These are phyloP conservation scores for Polypterus bichir DNA, from an alignment of 2,113 vertebrate genomes.

Conservation along the genomic window DNA sequence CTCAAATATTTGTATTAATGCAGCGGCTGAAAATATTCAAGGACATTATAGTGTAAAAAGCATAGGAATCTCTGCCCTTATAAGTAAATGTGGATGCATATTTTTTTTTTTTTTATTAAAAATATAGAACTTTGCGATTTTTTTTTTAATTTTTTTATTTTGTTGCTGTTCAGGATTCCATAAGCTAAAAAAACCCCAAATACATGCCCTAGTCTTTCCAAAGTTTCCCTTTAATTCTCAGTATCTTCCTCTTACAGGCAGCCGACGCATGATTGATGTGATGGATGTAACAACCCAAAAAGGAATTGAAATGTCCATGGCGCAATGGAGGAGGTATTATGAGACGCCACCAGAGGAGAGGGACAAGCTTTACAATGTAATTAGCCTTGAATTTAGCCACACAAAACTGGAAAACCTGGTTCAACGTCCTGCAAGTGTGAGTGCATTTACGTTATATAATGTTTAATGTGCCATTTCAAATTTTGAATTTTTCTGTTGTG, in stretches of 20 bases:
- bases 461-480: too few relatives aligned
- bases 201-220: background rate
- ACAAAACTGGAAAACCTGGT: slow-evolving; percentile 91
- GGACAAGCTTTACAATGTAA: slow-evolving; percentile 95
- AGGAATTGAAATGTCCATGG: slow-evolving; percentile 98
- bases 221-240: background rate
- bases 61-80: too few relatives aligned
- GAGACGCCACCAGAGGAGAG: slow-evolving; percentile 82
- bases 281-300: slow-evolving; percentile 97
- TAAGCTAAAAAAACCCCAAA: background rate
- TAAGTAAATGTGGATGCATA: too few relatives aligned
- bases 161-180: background rate
- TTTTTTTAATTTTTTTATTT: too few relatives aligned
- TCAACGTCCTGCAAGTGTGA: slow-evolving; percentile 83
- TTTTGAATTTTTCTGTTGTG: too few relatives aligned
- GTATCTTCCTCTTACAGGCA: slow-evolving; percentile 49
- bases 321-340: slow-evolving; percentile 93
- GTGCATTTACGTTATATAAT: background rate
- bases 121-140: too few relatives aligned
- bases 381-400: slow-evolving; percentile 95
- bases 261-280: slow-evolving; percentile 86
- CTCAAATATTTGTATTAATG: too few relatives aligned
- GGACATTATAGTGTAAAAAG: too few relatives aligned
- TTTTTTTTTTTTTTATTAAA: too few relatives aligned
- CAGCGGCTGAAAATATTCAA: too few relatives aligned